A percentile compares a stretch with the other conserved stretches of the same genome.
Conservation (phyloP, 2,113 vertebrate genomes). For the Saccopteryx leptura region DNA sequence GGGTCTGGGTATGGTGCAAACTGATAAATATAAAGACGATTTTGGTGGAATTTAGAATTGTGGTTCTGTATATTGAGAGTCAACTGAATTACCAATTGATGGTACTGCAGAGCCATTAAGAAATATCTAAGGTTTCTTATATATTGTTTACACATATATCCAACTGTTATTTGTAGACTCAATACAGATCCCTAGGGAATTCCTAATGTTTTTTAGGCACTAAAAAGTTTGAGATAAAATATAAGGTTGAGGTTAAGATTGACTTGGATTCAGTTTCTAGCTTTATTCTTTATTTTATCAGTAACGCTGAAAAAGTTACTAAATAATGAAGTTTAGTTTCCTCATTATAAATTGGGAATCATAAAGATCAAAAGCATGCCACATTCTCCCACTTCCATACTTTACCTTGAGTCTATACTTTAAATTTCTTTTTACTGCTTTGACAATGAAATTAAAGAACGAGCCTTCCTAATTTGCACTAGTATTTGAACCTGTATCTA, state of each 20-base stretch:
- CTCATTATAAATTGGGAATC: not conserved
- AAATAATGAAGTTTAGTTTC: not conserved
- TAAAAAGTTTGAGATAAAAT: not conserved
- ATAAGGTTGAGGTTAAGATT: not conserved
- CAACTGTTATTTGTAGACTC: not conserved
- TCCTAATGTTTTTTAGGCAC: not conserved
- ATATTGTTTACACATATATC: rapidly evolving
- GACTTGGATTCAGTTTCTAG: not conserved
- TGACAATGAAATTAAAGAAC: not conserved
- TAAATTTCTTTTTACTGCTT: not conserved
- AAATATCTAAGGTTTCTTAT: not conserved
- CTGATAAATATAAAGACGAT: not conserved
- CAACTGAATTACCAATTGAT: not conserved
- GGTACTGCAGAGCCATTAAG: not conserved
- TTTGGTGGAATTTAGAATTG: not conserved
- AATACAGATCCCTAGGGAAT: not conserved
- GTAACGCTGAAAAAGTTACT: not conserved
- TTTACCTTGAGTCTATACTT: not conserved
- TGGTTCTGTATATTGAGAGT: not conserved
- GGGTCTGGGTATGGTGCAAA: not conserved
- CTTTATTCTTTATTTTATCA: not conserved
- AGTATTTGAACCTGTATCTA: not conserved
- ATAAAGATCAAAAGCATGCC: not conserved
- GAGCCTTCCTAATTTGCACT: not conserved
- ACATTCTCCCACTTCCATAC: not conserved